Evolutionary conservation across 1,140 invertebrate species (phyloP).

Genomic region (Halictus rubicundus): DNA sequence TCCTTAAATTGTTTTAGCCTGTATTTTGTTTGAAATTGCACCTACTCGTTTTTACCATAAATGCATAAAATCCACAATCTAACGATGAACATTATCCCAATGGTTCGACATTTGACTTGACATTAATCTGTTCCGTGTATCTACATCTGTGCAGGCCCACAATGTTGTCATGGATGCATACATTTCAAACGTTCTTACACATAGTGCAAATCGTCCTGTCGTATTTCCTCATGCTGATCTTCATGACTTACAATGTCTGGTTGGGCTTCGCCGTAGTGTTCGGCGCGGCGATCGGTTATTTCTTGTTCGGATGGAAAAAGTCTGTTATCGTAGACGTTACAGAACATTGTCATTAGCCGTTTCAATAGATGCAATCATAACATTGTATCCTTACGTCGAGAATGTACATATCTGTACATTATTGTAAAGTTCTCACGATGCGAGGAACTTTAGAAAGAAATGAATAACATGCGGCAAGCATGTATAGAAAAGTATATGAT

Average conservation of each 20-base stretch:
- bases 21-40: too few relatives aligned
- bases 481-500: conserved; percentile 25
- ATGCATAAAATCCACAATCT: background rate
- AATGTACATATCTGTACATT: conserved; percentile 38
- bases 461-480: background rate
- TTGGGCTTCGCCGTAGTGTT: conserved; percentile 94
- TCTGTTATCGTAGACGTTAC: conserved; percentile 94
- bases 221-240: conserved; percentile 97
- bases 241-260: conserved; percentile 99
- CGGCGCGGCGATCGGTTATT: conserved; percentile 94
- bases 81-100: background rate
- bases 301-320: conserved; percentile 96
- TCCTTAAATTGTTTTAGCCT: too few relatives aligned
- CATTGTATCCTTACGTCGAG: conserved; percentile 20
- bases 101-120: background rate
- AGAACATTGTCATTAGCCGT: conserved; percentile 93
- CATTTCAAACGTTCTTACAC: conserved; percentile 94
- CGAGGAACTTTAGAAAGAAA: conserved; percentile 7
- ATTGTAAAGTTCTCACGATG: conserved; percentile 12
- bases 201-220: conserved; percentile 93
- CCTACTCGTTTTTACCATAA: too few relatives aligned
- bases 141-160: conserved; percentile 83
- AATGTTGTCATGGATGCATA: conserved; percentile 89
- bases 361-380: conserved; percentile 28
- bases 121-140: conserved; percentile 52